Evolutionary conservation across 2,888 invertebrate genomes (phyloP).

Genomic region (Esperia sulphurella): DNA sequence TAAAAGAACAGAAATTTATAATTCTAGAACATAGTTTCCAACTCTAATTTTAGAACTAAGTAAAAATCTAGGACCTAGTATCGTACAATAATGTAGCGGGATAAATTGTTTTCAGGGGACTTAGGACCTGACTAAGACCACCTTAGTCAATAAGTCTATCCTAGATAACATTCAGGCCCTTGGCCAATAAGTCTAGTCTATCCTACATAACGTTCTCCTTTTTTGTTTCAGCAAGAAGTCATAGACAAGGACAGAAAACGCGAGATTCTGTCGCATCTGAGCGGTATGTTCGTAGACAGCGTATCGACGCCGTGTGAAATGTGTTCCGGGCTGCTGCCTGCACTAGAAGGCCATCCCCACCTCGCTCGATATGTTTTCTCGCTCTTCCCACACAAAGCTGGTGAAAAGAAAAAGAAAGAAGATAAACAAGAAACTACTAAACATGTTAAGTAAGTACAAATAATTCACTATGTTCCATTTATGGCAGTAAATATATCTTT

Average conservation of each 20-base stretch:
- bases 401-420: neutral
- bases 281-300: slow-evolving; percentile 22
- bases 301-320: slow-evolving; percentile 39
- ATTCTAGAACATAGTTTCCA: too few relatives aligned
- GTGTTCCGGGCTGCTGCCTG: slow-evolving; percentile 37
- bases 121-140: too few relatives aligned
- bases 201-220: neutral
- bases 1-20: too few relatives aligned
- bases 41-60: too few relatives aligned
- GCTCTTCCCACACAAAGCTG: slow-evolving; percentile 50
- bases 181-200: neutral
- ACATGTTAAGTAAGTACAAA: too few relatives aligned
- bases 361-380: slow-evolving; percentile 49
- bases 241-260: slow-evolving; percentile 18
- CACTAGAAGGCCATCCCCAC: slow-evolving; percentile 27
- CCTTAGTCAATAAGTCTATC: too few relatives aligned
- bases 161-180: too few relatives aligned
- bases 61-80: too few relatives aligned
- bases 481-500: too few relatives aligned
- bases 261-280: slow-evolving; percentile 29
- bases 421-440: neutral
- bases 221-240: slow-evolving; percentile 38
- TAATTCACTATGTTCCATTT: too few relatives aligned
- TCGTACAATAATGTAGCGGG: too few relatives aligned
- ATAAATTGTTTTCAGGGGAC: too few relatives aligned